phyloP scores from a whole-genome alignment of 2,797 vertebrate species.

The Rhadinocentrus ornatus region DNA sequence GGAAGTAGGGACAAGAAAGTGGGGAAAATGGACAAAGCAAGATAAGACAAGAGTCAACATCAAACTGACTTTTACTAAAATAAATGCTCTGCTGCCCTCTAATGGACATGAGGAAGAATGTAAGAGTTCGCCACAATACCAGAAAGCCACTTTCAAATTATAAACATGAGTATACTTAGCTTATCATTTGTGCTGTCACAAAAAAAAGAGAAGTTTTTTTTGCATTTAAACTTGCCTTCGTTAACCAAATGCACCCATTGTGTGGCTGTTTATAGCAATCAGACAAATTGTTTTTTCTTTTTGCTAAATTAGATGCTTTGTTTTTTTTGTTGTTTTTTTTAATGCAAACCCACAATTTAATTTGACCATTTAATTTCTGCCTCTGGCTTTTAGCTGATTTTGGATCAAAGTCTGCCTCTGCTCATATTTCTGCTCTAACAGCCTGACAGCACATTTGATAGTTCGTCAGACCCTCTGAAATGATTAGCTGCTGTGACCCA shows the following conservation, averaged over 20 bases:
- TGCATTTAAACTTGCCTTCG: neutral
- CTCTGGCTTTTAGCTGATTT: conserved; percentile 1
- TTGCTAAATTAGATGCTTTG: no score
- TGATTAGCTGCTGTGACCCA: conserved; percentile 33
- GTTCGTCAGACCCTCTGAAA: conserved; percentile 12
- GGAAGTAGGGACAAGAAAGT: no score
- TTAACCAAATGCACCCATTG: neutral
- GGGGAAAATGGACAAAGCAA: no score
- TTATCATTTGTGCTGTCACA: no score
- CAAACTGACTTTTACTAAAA: conserved; percentile 15
- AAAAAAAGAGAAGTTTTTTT: neutral
- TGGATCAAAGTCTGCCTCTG: conserved; percentile 11
- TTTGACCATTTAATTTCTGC: neutral
- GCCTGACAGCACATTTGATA: conserved; percentile 26
- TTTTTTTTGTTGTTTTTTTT: neutral
- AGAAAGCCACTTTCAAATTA: neutral
- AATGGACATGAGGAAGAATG: conserved; percentile 47
- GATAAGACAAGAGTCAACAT: no score
- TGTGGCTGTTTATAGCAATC: neutral
- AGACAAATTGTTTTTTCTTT: neutral
- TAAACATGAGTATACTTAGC: neutral
- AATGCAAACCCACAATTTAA: conserved; percentile 9
- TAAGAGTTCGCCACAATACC: neutral
- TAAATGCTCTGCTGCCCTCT: conserved; percentile 78
- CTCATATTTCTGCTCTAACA: conserved; percentile 11